Conservation (phyloP, 2,888 invertebrate species). For the Nemotelus pantherinus region DNA sequence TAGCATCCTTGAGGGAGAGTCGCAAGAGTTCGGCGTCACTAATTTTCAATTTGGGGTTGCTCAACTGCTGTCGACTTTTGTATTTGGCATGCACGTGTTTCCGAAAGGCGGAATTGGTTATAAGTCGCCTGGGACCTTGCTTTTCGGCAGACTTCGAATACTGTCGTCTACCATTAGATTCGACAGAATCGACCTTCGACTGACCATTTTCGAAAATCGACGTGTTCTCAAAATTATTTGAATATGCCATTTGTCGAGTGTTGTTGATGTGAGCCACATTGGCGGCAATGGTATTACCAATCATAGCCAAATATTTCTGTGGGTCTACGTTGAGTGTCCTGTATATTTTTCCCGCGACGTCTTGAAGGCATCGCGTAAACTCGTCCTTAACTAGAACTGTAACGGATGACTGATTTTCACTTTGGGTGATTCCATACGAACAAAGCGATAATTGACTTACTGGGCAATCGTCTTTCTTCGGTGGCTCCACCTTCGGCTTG, state of each 20-base stretch:
- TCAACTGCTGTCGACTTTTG: background rate
- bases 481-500: background rate
- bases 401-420: constrained; percentile 34
- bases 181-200: background rate
- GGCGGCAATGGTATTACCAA: background rate
- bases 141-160: background rate
- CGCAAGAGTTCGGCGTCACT: constrained; percentile 12
- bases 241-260: background rate
- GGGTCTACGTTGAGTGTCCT: background rate
- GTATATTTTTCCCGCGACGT: background rate
- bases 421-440: background rate
- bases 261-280: background rate
- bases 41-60: background rate
- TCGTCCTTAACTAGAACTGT: constrained; percentile 11
- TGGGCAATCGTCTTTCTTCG: constrained; percentile 20
- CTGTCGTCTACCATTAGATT: background rate
- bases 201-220: background rate
- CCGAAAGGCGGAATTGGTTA: background rate
- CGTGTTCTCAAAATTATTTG: background rate
- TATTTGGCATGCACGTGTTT: background rate
- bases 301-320: background rate
- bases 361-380: background rate
- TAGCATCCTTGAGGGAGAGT: background rate
- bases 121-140: background rate
- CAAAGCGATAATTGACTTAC: background rate